Conservation (phyloP, 2,797 vertebrate genomes). For the Linurgus olivaceus region DNA sequence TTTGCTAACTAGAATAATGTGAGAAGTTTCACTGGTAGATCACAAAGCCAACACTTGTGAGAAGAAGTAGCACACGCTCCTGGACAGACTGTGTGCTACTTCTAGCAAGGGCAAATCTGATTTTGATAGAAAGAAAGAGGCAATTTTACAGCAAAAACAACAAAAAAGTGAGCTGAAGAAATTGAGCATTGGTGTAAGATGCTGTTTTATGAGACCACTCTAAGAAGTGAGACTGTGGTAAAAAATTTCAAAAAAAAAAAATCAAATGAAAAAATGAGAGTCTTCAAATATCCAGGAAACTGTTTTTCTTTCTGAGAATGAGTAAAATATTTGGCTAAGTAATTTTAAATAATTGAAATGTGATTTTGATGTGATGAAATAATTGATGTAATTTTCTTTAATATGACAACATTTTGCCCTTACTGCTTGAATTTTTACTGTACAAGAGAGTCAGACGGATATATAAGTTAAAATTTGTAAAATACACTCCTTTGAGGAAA, state of each 20-base stretch:
- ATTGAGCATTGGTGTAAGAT: background rate
- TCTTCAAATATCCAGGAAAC: background rate
- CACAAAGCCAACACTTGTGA: background rate
- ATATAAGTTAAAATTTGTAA: background rate
- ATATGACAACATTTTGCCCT: background rate
- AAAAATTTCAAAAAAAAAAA: background rate
- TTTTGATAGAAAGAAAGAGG: background rate
- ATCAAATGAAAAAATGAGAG: accelerated
- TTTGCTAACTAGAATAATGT: background rate
- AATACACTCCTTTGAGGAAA: background rate
- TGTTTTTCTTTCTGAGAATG: background rate
- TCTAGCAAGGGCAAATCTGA: background rate
- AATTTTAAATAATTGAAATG: background rate
- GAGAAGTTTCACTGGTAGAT: background rate
- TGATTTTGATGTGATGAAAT: background rate
- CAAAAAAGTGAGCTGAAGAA: background rate
- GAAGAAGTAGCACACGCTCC: background rate
- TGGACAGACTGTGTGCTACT: background rate
- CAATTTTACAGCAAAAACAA: background rate
- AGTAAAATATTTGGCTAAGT: conserved; percentile 41
- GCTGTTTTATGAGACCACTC: background rate
- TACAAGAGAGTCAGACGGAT: background rate
- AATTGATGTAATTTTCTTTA: conserved; percentile 13
- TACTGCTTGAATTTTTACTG: background rate
- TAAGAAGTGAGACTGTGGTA: background rate